Conservation (phyloP, 2,888 invertebrate species). For the Lithophane semibrunnea region DNA sequence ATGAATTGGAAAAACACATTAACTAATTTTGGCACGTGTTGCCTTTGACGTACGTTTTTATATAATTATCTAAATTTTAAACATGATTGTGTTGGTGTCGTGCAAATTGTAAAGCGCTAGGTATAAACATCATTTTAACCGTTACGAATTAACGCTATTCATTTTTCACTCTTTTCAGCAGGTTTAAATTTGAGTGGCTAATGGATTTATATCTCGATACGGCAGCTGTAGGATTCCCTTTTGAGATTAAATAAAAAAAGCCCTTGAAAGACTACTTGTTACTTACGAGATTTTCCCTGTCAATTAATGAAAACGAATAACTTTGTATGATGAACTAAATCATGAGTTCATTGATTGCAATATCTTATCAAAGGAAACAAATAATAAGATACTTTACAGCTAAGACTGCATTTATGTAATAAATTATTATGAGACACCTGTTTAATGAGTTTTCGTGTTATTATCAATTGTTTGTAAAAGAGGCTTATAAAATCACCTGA, state of each 20-base stretch:
- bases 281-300: neutral
- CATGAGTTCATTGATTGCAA: neutral
- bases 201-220: neutral
- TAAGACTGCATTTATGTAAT: neutral
- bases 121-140: neutral
- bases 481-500: neutral
- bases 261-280: neutral
- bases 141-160: neutral
- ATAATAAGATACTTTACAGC: neutral
- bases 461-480: neutral
- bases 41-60: neutral
- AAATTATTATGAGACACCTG: neutral
- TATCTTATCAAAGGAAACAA: constrained; percentile 16
- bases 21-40: neutral
- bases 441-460: constrained; percentile 1
- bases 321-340: neutral
- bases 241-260: neutral
- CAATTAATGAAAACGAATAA: neutral
- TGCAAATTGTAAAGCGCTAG: neutral
- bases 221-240: neutral
- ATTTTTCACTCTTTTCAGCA: too few relatives aligned
- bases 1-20: constrained; percentile 13
- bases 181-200: neutral
- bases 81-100: neutral
- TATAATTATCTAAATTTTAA: neutral